phyloP scores from a whole-genome alignment of 2,113 vertebrate genomes.

The Corvus hawaiiensis region DNA sequence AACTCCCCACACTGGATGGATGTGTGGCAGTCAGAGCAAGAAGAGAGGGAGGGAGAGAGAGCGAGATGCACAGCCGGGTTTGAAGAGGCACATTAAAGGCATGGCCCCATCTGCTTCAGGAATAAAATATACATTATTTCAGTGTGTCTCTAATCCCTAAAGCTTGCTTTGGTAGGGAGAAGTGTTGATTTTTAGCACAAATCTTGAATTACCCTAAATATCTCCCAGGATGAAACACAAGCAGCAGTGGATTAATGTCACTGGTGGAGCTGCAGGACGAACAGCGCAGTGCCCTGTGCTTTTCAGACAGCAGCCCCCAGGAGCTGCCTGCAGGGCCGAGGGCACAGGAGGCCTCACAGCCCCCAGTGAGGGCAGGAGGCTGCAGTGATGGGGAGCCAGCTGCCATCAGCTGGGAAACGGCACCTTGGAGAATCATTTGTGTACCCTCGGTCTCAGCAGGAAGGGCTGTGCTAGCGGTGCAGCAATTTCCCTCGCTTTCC shows the following conservation, averaged over 20 bases:
- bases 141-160: background rate
- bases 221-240: background rate
- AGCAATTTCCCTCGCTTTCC: background rate
- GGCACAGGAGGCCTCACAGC: rapidly evolving
- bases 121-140: background rate
- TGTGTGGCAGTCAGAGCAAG: background rate
- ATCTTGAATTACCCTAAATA: background rate
- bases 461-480: background rate
- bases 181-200: background rate
- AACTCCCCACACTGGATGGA: background rate
- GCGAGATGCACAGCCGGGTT: background rate
- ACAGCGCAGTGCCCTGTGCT: background rate
- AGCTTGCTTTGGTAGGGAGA: background rate
- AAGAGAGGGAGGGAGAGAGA: background rate
- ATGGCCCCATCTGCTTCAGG: background rate
- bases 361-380: background rate
- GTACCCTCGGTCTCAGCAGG: rapidly evolving
- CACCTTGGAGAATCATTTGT: background rate
- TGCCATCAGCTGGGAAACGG: background rate
- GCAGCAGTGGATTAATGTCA: background rate
- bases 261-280: background rate
- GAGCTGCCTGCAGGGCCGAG: background rate
- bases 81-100: background rate
- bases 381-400: background rate
- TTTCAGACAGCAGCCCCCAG: background rate